These are phyloP conservation scores for Halocynthia roretzi DNA, from an alignment of 23 tunicate species.

Conservation along the genomic window DNA sequence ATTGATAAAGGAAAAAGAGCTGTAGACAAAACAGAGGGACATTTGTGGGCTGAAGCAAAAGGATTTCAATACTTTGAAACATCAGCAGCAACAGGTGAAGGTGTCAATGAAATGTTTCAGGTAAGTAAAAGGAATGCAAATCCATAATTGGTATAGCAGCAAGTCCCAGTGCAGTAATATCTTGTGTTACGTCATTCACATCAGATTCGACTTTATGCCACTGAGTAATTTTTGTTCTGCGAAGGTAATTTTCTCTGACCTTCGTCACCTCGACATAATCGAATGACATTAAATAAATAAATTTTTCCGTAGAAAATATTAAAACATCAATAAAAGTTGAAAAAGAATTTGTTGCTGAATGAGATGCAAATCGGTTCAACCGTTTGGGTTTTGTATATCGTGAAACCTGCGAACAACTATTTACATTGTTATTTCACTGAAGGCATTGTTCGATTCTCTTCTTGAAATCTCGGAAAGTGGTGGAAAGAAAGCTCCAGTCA, in stretches of 20 bases:
- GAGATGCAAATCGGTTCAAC: neutral
- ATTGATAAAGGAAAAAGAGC: slow-evolving; percentile 44
- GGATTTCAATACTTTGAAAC: slow-evolving; percentile 84
- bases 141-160: neutral
- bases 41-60: slow-evolving; percentile 85
- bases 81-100: slow-evolving; percentile 92
- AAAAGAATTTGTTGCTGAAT: neutral
- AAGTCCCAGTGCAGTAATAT: neutral
- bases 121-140: neutral
- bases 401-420: neutral
- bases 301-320: too few species aligned
- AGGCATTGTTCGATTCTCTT: slow-evolving; percentile 35
- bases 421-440: neutral
- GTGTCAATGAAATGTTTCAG: slow-evolving; percentile 80
- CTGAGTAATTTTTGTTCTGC: too few species aligned
- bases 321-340: too few species aligned
- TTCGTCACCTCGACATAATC: too few species aligned
- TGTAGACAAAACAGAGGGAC: slow-evolving; percentile 68
- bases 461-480: slow-evolving; percentile 58
- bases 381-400: neutral
- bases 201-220: too few species aligned
- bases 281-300: too few species aligned
- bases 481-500: slow-evolving; percentile 14
- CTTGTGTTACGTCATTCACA: too few species aligned
- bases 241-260: too few species aligned